These are phyloP conservation scores for Perca fluviatilis DNA, from an alignment of 2,113 vertebrate species.

Conservation along the genomic window DNA sequence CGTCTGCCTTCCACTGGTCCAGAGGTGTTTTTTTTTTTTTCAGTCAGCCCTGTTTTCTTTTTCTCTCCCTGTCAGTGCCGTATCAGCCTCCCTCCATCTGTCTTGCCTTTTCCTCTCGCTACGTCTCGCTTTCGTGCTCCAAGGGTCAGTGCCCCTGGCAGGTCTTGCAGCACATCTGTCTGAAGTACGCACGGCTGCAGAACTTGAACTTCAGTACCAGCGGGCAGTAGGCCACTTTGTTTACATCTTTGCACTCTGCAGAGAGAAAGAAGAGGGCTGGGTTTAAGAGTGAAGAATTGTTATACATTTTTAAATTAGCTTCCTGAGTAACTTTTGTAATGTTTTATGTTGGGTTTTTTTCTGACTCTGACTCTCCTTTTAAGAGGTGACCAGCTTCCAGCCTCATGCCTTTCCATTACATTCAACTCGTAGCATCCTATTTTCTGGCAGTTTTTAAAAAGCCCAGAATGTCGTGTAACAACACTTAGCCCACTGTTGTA, in stretches of 20 bases:
- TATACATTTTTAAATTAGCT: not conserved
- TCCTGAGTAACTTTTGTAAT: not conserved
- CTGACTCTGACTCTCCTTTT: not conserved
- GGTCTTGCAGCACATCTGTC: conserved; percentile 99
- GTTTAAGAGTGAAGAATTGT: too few species aligned
- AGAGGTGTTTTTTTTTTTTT: conserved; percentile 28
- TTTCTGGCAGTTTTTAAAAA: not conserved
- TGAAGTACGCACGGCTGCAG: conserved; percentile 99
- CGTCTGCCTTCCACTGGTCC: conserved; percentile 27
- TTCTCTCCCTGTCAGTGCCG: conserved; percentile 52
- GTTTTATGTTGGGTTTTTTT: not conserved
- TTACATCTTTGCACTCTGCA: conserved; percentile 99
- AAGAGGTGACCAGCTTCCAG: conserved; percentile 9
- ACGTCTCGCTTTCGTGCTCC: conserved; percentile 29
- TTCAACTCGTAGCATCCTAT: not conserved
- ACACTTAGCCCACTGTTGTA: not conserved
- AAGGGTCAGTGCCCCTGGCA: conserved; percentile 97
- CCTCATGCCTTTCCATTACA: not conserved
- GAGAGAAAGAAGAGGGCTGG: conserved; percentile 11
- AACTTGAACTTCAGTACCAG: conserved; percentile 99
- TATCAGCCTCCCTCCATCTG: conserved; percentile 78
- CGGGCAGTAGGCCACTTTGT: conserved; percentile 99
- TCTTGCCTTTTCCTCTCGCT: not conserved
- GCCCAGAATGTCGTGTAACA: too few species aligned
- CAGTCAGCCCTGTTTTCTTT: conserved; percentile 38